Base-by-base conservation (phyloP, 2,888 invertebrate genomes). In the Tipula helvola region DNA sequence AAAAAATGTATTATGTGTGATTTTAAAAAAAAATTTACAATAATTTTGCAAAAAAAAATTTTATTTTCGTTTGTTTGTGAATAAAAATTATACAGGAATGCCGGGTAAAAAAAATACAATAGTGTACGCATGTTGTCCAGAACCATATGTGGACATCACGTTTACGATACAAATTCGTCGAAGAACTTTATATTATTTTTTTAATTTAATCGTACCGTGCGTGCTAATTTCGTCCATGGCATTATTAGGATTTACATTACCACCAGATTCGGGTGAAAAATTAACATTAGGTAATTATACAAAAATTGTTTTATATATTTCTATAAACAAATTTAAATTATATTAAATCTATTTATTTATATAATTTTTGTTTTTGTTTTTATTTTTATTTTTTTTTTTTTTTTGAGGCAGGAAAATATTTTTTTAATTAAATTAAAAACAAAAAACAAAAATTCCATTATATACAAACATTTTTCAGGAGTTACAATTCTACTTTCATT, bases 141-240 rank as follows among this genome's bases (percentile, higher is more conserved):
- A 97, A 92, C 97, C 97, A 87, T 97, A 97, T 93, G 96, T 98
- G 89, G 92, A 92, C 90, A 96, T 99, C 88, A 99, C 99, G 57
- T 99, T 98, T 93, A 97, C 97, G 89, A 97, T 99, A 92, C 97
- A 97, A 93, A 98, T 99, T 90, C 95, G 99, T 89, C 94, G 99
- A 91, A 94, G 99, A 90, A 99, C 99, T 86, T 94, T 99, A 90
- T 99, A 99, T 94, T 99, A 99, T 93, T 98, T 98, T 93, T 98
- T 99, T 95, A 99, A 99, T 94, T 95, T 99, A 92, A 99, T 99
- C 92, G 98, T 99, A 90, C 99, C 99, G 89, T 99, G 99, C 92
- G 97, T 99, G 90, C 95, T 99, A 90, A 99, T 99, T 92, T 98
- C 99, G 88, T 98, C 98, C 89, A 98, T 99, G 97, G 98, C 99